Evolutionary conservation across 2,888 invertebrate species (phyloP).

Genomic region (Pseudococcus longispinus): DNA sequence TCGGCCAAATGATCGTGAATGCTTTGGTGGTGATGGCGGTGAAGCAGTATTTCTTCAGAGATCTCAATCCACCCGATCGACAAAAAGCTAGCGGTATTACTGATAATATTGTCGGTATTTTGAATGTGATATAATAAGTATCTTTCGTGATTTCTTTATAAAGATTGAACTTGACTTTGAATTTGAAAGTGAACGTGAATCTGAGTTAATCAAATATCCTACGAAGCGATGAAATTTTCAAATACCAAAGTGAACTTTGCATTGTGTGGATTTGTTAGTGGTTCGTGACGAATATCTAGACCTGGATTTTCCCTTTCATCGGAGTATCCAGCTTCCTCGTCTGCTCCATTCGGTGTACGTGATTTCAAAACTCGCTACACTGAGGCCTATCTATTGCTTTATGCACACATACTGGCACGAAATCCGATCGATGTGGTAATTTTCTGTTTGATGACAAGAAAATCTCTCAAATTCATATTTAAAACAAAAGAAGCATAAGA

Average conservation of each 20-base stretch:
- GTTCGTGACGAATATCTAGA: no score
- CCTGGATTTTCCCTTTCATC: not conserved
- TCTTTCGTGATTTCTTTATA: not conserved
- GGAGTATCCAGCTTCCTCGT: not conserved
- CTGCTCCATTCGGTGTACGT: not conserved
- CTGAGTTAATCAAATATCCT: not conserved
- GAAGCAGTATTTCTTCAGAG: conserved; percentile 47
- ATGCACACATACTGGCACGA: not conserved
- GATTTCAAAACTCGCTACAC: not conserved
- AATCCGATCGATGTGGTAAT: not conserved
- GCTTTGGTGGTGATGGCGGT: conserved; percentile 50
- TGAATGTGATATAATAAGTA: conserved; percentile 24
- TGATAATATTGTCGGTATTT: conserved; percentile 28
- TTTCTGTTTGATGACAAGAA: not conserved
- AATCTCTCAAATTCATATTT: not conserved
- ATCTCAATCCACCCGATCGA: conserved; percentile 24
- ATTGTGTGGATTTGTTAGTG: not conserved
- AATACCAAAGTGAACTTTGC: not conserved
- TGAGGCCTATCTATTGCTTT: no score
- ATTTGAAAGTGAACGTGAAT: not conserved
- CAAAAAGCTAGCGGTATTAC: conserved; percentile 46
- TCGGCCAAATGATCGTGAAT: conserved; percentile 49
- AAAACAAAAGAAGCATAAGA: not conserved
- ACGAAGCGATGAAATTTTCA: not conserved
- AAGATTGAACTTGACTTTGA: not conserved